Evolutionary conservation across 2,113 vertebrate genomes (phyloP).

Genomic region (Tamias sibiricus): DNA sequence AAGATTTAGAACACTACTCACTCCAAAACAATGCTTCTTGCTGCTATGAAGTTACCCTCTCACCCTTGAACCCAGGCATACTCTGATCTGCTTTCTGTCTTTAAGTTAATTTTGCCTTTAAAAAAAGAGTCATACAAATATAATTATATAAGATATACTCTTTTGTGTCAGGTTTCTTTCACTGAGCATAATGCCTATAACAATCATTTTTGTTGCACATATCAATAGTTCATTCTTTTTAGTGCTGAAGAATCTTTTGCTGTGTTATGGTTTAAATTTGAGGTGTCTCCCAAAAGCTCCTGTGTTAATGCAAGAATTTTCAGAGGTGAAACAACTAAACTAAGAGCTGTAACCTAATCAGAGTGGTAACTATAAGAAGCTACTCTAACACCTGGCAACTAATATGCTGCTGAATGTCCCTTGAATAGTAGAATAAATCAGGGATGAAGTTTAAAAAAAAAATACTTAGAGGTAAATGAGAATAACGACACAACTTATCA

Average conservation of each 20-base stretch:
- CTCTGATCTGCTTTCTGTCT: background rate
- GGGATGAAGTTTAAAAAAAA: too few relatives aligned
- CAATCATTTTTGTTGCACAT: background rate
- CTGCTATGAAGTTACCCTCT: background rate
- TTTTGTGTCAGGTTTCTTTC: background rate
- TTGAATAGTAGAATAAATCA: too few relatives aligned
- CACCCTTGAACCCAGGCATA: background rate
- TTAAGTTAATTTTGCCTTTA: background rate
- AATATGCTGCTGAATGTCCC: too few relatives aligned
- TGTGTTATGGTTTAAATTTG: too few relatives aligned
- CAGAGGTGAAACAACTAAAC: too few relatives aligned
- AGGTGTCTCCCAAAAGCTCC: too few relatives aligned
- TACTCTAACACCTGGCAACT: too few relatives aligned
- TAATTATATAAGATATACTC: background rate
- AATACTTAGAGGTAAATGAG: too few relatives aligned
- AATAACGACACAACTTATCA: too few relatives aligned
- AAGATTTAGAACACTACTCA: background rate
- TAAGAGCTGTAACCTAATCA: too few relatives aligned
- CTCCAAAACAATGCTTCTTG: background rate
- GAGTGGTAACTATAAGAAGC: too few relatives aligned
- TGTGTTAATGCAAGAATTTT: too few relatives aligned
- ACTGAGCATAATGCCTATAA: background rate
- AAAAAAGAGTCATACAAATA: background rate
- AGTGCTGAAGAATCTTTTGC: background rate
- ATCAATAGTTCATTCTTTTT: background rate